phyloP scores from a whole-genome alignment of 2,113 vertebrate species.

The Cranoglanis bouderius region DNA sequence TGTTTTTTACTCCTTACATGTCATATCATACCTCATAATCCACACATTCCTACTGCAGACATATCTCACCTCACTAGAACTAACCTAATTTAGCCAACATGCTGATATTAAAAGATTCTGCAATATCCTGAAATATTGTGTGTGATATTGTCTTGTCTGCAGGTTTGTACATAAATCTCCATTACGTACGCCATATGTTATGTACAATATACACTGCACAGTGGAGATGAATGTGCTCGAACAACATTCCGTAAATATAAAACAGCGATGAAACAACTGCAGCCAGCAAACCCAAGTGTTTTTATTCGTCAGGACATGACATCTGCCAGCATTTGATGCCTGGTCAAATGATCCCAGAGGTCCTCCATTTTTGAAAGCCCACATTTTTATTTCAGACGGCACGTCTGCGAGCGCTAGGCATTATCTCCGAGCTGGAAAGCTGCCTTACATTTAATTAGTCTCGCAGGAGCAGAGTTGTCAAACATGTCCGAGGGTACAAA shows the following conservation, averaged over 20 bases:
- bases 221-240: neutral
- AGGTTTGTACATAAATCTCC: neutral
- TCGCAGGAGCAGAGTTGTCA: conserved; percentile 51
- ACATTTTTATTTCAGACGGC: conserved; percentile 35
- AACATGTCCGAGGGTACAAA: conserved; percentile 45
- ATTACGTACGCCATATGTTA: neutral
- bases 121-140: neutral
- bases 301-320: conserved; percentile 2
- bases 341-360: conserved; percentile 42
- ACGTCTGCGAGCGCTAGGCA: conserved; percentile 9
- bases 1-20: neutral
- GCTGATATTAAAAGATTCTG: neutral
- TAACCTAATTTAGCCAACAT: neutral
- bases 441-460: conserved; percentile 47
- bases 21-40: neutral
- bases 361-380: conserved; percentile 13
- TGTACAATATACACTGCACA: neutral
- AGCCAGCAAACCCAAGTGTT: neutral
- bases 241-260: neutral
- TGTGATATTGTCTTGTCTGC: neutral
- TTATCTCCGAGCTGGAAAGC: conserved; percentile 43
- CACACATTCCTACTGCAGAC: neutral
- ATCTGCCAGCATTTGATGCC: conserved; percentile 7
- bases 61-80: neutral
- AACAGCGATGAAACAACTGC: neutral